phyloP scores from a whole-genome alignment of 2,888 invertebrate species.

The Noctua pronuba region DNA sequence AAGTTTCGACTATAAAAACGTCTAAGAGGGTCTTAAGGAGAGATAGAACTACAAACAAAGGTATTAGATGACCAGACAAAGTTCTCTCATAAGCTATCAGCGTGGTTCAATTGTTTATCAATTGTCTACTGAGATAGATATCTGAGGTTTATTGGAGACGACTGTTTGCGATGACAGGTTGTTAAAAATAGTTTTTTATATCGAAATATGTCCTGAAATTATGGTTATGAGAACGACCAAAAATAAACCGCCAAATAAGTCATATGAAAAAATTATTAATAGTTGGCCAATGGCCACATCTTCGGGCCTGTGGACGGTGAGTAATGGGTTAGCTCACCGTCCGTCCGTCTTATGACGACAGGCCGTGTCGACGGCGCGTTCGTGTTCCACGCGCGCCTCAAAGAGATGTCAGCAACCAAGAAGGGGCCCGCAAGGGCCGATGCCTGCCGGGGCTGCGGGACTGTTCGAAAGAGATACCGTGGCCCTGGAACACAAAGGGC shows the following conservation, averaged over 20 bases:
- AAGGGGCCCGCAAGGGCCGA: no score
- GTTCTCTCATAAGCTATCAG: conserved; percentile 78
- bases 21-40: conserved; percentile 79
- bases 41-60: conserved; percentile 78
- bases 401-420: no score
- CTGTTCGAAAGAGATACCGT: no score
- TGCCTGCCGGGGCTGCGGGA: no score
- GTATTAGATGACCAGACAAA: conserved; percentile 78
- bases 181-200: background rate
- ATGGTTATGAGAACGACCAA: background rate
- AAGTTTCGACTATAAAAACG: conserved; percentile 84
- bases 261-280: background rate
- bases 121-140: conserved; percentile 55
- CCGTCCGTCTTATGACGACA: no score
- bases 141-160: conserved; percentile 17
- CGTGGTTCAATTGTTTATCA: conserved; percentile 75
- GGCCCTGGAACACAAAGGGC: no score
- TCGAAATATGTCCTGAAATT: background rate
- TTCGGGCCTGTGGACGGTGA: no score
- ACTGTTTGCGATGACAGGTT: background rate
- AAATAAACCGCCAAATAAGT: background rate
- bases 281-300: background rate
- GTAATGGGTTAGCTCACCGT: no score
- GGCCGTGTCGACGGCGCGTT: no score
- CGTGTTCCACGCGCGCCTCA: no score